Percentiles rank a stretch among this genome's conserved stretches.
These are phyloP conservation scores for Hemistola chrysoprasaria DNA, from an alignment of 2,888 invertebrate species.

Conservation along the genomic window DNA sequence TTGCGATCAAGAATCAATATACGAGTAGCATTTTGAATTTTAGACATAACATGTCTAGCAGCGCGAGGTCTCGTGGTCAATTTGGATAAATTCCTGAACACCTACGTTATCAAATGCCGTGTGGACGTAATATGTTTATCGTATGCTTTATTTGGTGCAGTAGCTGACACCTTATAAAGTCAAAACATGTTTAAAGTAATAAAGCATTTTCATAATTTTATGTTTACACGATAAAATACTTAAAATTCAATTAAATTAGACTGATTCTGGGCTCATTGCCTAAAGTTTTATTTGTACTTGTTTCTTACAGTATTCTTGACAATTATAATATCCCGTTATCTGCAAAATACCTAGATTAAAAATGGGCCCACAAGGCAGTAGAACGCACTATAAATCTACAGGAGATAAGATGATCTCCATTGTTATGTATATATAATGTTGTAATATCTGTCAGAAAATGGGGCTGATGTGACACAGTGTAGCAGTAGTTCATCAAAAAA, in stretches of 20 bases:
- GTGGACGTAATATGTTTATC: conserved; percentile 14
- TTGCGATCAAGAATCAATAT: too few relatives aligned
- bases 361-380: conserved; percentile 38
- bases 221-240: too few relatives aligned
- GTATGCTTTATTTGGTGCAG: conserved; percentile 15
- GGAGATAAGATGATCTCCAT: conserved; percentile 46
- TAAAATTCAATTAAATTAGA: too few relatives aligned
- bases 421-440: conserved; percentile 9
- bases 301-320: too few relatives aligned
- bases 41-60: conserved; percentile 2
- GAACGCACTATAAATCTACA: conserved; percentile 46
- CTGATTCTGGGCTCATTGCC: too few relatives aligned
- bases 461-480: too few relatives aligned
- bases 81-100: conserved; percentile 17
- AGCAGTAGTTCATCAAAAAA: too few relatives aligned
- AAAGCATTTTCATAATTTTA: too few relatives aligned
- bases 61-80: conserved; percentile 1
- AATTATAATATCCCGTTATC: conserved; percentile 36
- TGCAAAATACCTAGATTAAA: conserved; percentile 44
- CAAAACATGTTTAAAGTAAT: too few relatives aligned
- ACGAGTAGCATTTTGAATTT: conserved; percentile 4
- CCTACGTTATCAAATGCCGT: conserved; percentile 11
- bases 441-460: too few relatives aligned
- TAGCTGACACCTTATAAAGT: conserved; percentile 1
- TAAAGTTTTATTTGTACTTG: too few relatives aligned